phyloP scores from a whole-genome alignment of 2,888 invertebrate genomes.

The Pristionchus entomophagus region DNA sequence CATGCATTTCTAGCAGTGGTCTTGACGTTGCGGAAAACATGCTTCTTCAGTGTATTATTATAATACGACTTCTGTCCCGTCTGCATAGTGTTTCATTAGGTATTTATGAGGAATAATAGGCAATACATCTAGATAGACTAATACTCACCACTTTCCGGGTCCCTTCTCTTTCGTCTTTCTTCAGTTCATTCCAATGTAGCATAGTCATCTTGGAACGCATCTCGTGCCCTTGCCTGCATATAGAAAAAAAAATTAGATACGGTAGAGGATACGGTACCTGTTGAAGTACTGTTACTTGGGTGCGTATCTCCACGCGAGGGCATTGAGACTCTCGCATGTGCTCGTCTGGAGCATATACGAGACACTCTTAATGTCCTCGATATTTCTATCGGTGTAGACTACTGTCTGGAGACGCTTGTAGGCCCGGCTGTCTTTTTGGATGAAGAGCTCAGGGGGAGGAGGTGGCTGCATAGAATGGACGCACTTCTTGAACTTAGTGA shows the following conservation, averaged over 20 bases:
- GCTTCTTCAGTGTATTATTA: neutral
- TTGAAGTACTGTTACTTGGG: conserved; percentile 7
- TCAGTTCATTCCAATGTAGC: conserved; percentile 7
- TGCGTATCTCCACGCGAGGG: neutral
- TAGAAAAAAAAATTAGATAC: neutral
- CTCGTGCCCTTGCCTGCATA: neutral
- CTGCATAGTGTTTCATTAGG: neutral
- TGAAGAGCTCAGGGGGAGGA: neutral
- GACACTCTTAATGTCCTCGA: neutral
- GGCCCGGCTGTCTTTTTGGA: neutral
- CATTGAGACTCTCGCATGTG: neutral
- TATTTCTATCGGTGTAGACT: neutral
- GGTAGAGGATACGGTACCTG: neutral
- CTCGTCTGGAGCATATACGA: neutral
- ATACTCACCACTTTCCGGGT: neutral
- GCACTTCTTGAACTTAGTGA: neutral
- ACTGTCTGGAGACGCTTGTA: neutral
- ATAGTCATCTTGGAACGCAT: neutral
- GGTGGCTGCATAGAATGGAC: neutral
- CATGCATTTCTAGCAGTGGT: neutral
- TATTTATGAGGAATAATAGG: no score
- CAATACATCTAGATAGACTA: no score
- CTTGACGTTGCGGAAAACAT: neutral
- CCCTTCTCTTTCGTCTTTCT: neutral
- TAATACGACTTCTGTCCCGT: neutral